phyloP scores from a whole-genome alignment of 2,888 invertebrate genomes.

The Lathronympha strigana region DNA sequence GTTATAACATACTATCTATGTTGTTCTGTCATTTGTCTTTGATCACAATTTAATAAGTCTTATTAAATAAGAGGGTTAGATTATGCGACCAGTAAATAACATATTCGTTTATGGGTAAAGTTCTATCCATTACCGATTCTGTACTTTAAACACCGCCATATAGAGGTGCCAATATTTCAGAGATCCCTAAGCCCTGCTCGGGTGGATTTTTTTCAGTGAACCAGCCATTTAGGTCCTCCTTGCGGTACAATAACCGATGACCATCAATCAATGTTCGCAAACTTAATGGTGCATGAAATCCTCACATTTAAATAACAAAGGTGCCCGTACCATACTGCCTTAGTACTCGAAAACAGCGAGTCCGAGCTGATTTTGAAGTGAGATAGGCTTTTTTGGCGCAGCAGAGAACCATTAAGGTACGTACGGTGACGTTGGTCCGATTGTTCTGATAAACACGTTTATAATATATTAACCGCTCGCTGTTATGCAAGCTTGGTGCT shows the following conservation, averaged over 20 bases:
- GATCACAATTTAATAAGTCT: too few species aligned
- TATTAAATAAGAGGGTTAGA: too few species aligned
- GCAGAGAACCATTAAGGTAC: conserved; percentile 1
- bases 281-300: conserved; percentile 65
- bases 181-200: not conserved
- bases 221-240: not conserved
- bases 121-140: too few species aligned
- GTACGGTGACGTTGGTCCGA: conserved; percentile 28
- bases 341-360: conserved; percentile 11
- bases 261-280: conserved; percentile 59
- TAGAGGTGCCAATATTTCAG: too few species aligned
- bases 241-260: conserved; percentile 26
- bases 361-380: not conserved
- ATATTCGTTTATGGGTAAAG: too few species aligned
- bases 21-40: too few species aligned
- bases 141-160: too few species aligned
- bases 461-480: conserved; percentile 30
- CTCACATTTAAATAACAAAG: conserved; percentile 68
- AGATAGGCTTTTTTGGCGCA: conserved; percentile 12
- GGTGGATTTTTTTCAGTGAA: not conserved
- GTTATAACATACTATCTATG: too few species aligned
- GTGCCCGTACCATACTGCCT: conserved; percentile 41
- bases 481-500: conserved; percentile 40
- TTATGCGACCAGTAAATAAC: too few species aligned
- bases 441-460: conserved; percentile 41